Evolutionary conservation across 2,888 invertebrate species (phyloP).

Genomic region (Anodontia alba): DNA sequence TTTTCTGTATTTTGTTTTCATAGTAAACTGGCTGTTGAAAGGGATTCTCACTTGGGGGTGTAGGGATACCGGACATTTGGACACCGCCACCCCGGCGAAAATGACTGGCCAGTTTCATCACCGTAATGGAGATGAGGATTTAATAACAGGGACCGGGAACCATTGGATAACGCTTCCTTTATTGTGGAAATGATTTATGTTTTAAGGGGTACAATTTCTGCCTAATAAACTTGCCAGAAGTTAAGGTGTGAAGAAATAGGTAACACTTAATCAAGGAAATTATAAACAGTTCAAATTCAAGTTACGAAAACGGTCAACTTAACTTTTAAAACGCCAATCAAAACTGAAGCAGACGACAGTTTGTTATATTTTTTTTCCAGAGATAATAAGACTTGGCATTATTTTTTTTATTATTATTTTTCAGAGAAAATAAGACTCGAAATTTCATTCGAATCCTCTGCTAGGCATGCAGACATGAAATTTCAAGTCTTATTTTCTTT

Average conservation of each 20-base stretch:
- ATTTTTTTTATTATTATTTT: too few relatives aligned
- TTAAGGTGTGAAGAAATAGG: slow-evolving; percentile 7
- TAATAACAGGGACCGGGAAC: slow-evolving; percentile 50
- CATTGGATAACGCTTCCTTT: slow-evolving; percentile 15
- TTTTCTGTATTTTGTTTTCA: slow-evolving; percentile 52
- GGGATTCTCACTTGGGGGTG: slow-evolving; percentile 43
- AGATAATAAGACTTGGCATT: too few relatives aligned
- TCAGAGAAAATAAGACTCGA: too few relatives aligned
- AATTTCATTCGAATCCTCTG: too few relatives aligned
- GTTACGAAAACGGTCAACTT: too few relatives aligned
- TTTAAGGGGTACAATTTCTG: not conserved
- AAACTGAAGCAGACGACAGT: too few relatives aligned
- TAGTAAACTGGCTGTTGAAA: slow-evolving; percentile 50
- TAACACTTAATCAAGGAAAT: slow-evolving; percentile 1
- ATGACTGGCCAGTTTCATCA: slow-evolving; percentile 20
- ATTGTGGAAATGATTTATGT: slow-evolving; percentile 3
- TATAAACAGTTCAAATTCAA: not conserved
- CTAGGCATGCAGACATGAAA: too few relatives aligned
- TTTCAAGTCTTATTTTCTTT: too few relatives aligned
- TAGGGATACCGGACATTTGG: slow-evolving; percentile 11
- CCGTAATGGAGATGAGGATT: slow-evolving; percentile 52
- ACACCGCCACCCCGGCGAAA: slow-evolving; percentile 18
- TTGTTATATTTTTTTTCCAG: too few relatives aligned
- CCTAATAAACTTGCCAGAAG: not conserved
- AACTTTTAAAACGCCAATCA: too few relatives aligned